A percentile compares a stretch with the other conserved stretches of the same genome.
Evolutionary conservation across 1,140 invertebrate genomes (phyloP).

Genomic region (Odontomachus brunneus): DNA sequence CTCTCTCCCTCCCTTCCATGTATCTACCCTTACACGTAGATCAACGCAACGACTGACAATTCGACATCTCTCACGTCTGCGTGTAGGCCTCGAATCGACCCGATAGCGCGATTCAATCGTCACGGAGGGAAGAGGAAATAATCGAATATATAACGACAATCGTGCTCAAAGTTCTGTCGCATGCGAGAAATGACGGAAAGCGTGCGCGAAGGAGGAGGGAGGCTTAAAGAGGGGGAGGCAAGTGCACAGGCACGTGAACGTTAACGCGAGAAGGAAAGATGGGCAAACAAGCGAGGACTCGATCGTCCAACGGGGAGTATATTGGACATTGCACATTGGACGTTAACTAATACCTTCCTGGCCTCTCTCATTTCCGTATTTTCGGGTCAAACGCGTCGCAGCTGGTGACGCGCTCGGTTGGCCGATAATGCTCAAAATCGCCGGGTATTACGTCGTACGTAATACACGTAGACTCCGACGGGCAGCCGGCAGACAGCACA

Average conservation of each 20-base stretch:
- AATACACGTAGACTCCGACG: too few relatives aligned
- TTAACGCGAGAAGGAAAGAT: not conserved
- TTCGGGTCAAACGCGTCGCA: too few relatives aligned
- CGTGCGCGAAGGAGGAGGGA: not conserved
- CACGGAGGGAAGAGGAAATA: not conserved
- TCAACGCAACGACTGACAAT: slow-evolving; percentile 22
- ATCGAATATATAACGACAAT: too few relatives aligned
- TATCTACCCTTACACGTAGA: not conserved
- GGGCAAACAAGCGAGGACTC: not conserved
- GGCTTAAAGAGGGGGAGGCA: not conserved
- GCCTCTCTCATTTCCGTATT: too few relatives aligned
- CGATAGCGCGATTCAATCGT: not conserved
- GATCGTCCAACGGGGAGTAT: too few relatives aligned
- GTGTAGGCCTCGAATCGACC: not conserved
- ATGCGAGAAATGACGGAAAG: not conserved
- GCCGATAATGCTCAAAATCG: too few relatives aligned
- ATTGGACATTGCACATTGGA: too few relatives aligned
- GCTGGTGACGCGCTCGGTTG: too few relatives aligned
- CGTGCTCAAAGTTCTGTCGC: not conserved
- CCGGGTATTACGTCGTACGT: too few relatives aligned
- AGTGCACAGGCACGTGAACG: not conserved
- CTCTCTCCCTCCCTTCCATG: too few relatives aligned
- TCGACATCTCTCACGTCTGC: not conserved
- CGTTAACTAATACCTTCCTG: too few relatives aligned
- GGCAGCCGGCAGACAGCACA: too few relatives aligned